Conservation (phyloP, 2,888 invertebrate genomes). For the Adelphocoris suturalis region DNA sequence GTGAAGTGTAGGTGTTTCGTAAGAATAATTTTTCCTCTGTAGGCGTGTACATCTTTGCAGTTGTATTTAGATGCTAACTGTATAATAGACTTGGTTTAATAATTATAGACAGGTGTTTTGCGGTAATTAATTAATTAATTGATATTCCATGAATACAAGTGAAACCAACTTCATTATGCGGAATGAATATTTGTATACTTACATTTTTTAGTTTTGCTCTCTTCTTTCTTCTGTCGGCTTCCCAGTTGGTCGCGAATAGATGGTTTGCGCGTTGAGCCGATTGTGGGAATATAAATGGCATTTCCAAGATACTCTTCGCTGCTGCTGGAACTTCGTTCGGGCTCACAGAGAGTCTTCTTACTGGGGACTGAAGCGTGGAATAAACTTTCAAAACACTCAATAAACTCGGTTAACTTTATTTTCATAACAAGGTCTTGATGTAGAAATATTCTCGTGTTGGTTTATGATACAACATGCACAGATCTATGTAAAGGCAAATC, state of each 20-base stretch:
- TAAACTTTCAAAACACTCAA: neutral
- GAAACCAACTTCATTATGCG: neutral
- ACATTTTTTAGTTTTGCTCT: conserved; percentile 34
- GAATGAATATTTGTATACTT: neutral
- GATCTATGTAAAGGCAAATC: no score
- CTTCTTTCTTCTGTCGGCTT: conserved; percentile 26
- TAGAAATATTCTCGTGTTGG: no score
- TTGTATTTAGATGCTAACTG: no score
- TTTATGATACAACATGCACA: no score
- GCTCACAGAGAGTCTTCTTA: neutral
- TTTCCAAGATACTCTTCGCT: neutral
- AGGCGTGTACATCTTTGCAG: no score
- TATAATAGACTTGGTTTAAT: no score
- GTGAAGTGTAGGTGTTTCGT: no score
- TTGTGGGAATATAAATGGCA: neutral
- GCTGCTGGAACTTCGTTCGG: neutral
- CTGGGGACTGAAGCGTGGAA: neutral
- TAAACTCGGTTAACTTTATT: no score
- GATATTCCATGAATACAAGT: neutral
- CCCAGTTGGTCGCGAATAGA: neutral
- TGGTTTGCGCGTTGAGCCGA: neutral
- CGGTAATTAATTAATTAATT: no score
- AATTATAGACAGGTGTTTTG: no score
- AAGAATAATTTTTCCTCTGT: no score
- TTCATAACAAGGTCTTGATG: no score